phyloP scores from a whole-genome alignment of 2,797 vertebrate species.

The Dicrostonyx torquatus region DNA sequence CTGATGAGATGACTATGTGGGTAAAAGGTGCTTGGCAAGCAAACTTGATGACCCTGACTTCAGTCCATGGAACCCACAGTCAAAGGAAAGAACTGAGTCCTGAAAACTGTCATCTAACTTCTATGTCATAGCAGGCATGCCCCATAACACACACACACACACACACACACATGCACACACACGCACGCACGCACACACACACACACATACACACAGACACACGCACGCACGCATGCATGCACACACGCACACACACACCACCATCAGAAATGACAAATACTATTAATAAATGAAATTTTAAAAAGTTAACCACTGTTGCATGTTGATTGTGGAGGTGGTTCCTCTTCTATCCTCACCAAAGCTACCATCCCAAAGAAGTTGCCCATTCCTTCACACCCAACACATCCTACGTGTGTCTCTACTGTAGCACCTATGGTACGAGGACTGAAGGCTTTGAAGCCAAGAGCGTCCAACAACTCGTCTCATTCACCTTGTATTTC shows the following conservation, averaged over 20 bases:
- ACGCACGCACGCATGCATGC: background rate
- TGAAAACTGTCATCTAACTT: background rate
- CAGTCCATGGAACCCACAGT: background rate
- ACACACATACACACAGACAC: background rate
- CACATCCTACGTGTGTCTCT: background rate
- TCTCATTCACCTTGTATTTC: background rate
- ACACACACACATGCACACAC: background rate
- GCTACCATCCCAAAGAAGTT: background rate
- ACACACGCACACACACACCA: background rate
- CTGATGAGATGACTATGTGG: background rate
- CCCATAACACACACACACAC: background rate
- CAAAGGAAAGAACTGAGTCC: background rate
- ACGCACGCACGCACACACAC: background rate
- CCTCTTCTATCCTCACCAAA: background rate
- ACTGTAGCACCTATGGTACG: fast-evolving
- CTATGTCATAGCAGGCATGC: too few relatives aligned
- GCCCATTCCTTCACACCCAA: background rate
- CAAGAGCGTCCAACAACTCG: background rate
- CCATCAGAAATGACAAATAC: background rate
- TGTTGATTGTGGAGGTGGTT: background rate
- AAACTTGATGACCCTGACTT: too few relatives aligned
- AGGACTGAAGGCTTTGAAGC: too few relatives aligned
- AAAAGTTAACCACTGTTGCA: background rate
- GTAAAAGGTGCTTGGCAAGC: background rate
- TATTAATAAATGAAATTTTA: background rate